Evolutionary conservation across 2,113 vertebrate species (phyloP).

Genomic region (Oreotragus oreotragus): DNA sequence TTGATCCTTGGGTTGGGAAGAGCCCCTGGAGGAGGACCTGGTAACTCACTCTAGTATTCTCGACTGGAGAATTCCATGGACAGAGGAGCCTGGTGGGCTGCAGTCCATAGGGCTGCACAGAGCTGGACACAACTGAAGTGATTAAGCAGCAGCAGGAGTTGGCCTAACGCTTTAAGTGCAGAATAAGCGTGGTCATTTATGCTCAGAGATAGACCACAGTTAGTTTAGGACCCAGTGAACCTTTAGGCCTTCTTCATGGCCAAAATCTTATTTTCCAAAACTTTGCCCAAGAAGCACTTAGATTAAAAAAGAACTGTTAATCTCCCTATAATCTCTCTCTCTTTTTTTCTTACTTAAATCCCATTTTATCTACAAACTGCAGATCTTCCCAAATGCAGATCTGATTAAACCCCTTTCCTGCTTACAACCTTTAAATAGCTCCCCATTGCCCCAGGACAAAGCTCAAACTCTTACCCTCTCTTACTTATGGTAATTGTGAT

Average conservation of each 20-base stretch:
- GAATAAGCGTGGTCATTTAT: not conserved
- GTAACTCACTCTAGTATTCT: not conserved
- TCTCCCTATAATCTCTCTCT: not conserved
- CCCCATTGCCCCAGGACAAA: not conserved
- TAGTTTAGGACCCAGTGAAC: not conserved
- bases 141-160: not conserved
- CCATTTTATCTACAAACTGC: not conserved
- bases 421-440: not conserved
- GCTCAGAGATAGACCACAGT: not conserved
- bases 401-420: not conserved
- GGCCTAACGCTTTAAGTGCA: not conserved
- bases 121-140: not conserved
- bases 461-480: not conserved
- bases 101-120: not conserved
- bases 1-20: not conserved
- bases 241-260: not conserved
- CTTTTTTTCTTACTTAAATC: not conserved
- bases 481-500: not conserved
- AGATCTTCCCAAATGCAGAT: conserved; percentile 8
- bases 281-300: not conserved
- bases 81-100: not conserved
- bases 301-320: not conserved
- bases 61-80: not conserved
- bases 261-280: not conserved
- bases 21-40: not conserved